These are phyloP conservation scores for Tiaroga cobitis DNA, from an alignment of 2,797 vertebrate species.

Conservation along the genomic window DNA sequence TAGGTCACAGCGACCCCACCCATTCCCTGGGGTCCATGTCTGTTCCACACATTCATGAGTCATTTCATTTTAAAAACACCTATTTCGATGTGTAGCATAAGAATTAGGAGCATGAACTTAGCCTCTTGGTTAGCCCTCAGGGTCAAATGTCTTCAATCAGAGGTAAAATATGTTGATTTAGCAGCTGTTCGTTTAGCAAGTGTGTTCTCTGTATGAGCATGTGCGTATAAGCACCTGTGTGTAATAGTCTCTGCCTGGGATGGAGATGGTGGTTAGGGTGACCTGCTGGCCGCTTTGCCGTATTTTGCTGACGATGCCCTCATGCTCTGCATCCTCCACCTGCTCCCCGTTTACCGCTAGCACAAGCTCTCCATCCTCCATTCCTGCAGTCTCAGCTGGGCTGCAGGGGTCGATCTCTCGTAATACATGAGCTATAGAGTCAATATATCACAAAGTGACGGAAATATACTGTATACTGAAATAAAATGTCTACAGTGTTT, in stretches of 20 bases:
- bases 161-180: slow-evolving; percentile 28
- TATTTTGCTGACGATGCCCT: slow-evolving; percentile 84
- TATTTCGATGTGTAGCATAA: slow-evolving; percentile 17
- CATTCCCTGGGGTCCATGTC: slow-evolving; percentile 14
- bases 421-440: slow-evolving; percentile 82
- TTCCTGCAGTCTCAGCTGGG: slow-evolving; percentile 85
- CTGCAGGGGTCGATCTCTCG: slow-evolving; percentile 87
- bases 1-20: slow-evolving; percentile 28
- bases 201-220: background rate
- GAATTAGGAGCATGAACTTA: background rate
- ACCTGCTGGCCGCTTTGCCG: slow-evolving; percentile 75
- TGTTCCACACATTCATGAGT: slow-evolving; percentile 18
- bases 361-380: slow-evolving; percentile 89
- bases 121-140: background rate
- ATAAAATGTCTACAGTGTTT: background rate
- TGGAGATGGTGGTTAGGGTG: slow-evolving; percentile 80
- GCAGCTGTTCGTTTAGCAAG: background rate
- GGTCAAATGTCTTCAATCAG: slow-evolving; percentile 31
- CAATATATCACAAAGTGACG: slow-evolving; percentile 14
- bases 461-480: background rate
- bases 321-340: slow-evolving; percentile 83
- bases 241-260: slow-evolving; percentile 81
- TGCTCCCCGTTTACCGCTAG: slow-evolving; percentile 88
- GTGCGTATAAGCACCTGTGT: slow-evolving; percentile 72
- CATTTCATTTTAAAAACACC: background rate